Evolutionary conservation across 2,797 vertebrate species (phyloP), one percentile per base, ranked within the genome.

Genomic region (Acrocephalus scirpaceus): DNA sequence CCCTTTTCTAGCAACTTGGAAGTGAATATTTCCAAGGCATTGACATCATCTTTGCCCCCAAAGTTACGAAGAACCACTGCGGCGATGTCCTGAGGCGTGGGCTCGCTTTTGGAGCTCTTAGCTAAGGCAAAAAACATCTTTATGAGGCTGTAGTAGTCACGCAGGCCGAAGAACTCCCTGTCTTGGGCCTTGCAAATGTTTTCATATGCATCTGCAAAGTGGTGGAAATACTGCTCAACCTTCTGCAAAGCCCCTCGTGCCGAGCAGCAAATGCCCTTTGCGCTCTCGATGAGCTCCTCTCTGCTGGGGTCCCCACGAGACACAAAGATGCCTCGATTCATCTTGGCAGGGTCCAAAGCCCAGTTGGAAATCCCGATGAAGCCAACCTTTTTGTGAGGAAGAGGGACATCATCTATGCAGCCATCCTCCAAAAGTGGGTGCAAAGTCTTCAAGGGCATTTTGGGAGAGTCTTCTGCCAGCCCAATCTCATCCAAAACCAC

Each of bases 311-410:
- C 98, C 34, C 99, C 98, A 1, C 99, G 99, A 0, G 99, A 99
- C 72, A 99, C 99, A 91, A 99, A 99, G 78, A 99, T 99, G 32
- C 99, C 99, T 92, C 99, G 97, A 97, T 99, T 99, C 99, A 99
- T 99, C 88, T 99, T 99, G 93, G 99, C 99, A 6, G 99, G 99
- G 94, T 99, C 99, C 88, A 99, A 97, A 10, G 99, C 99, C 99
- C 99, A 99, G 96, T 99, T 99, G 74, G 99, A 99, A 91, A 99
- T 99, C 7, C 99, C 99, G 2, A 99, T 97, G 76, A 99, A 99
- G 88, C 99, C 99, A 36, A 99, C 99, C 74, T 99, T 99, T 90
- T 98, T 99, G 98, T 99, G 99, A 29, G 99, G 98, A 60, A 98
- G 97, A 3, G 98, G 98, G 32, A 98, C 97, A 29, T 99, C 99